Base-by-base conservation (phyloP, 1,140 invertebrate genomes). In the Drosophila saltans region DNA sequence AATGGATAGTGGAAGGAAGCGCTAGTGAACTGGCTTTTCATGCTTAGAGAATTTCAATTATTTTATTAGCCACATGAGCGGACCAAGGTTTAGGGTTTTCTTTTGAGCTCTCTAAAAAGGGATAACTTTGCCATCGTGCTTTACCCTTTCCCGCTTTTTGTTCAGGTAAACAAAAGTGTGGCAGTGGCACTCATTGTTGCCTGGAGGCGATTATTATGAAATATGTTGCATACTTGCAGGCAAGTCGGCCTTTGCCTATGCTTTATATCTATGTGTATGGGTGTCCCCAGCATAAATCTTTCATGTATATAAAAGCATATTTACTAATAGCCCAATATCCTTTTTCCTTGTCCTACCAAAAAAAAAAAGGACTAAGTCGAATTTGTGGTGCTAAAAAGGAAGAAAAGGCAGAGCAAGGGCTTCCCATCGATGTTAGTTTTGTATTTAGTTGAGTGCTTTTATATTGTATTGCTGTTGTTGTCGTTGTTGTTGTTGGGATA, bases 321-420 rank as follows among this genome's bases (percentile, higher is more conserved):
- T 86, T 88, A 76, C 83, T 86, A 86, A 86, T 86, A 86, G 80
- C 84, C 83, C 80, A 89, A 86, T 86, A 86, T 88, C 82, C 82
- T 78, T 82, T 76, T 73, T 73, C 66, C 45, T 21, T 26, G 45
- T 10, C 21, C 21, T 52, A 52, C 45, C 45, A 24, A 48, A 52
- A 26, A 30, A 30, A 45, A 48, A 52, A 52, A 52, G 45, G 45
- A 52, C 45, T 52, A 52, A 52, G 45, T 52, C 45, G 45, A 52
- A 52, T 52, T 52, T 52, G 45, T 52, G 73, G 72, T 66, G 71
- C 71, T 28, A 80, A 86, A 82, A 80, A 83, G 80, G 76, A 74
- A 65, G 65, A 69, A 67, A 21, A 65, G 69, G 61, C 48, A 11
- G 45, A 16, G 9, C 4, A 41, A 24, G 36, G 10, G 7, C 33